phyloP scores from a whole-genome alignment of 2,113 vertebrate species.

The Eurypyga helias region DNA sequence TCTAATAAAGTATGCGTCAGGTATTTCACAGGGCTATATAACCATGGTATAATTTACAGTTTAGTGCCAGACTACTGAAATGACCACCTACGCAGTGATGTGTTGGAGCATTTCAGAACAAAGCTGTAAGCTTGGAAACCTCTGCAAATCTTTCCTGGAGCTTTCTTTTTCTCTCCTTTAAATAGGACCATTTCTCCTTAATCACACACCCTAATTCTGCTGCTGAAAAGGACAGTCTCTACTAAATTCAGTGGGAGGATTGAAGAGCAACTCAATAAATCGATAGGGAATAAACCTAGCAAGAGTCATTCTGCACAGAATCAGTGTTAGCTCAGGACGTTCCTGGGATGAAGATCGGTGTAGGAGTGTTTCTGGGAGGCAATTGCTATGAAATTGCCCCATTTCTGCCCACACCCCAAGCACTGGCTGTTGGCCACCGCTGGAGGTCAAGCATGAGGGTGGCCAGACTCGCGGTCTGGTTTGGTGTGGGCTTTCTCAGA shows the following conservation, averaged over 20 bases:
- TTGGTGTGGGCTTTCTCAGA: neutral
- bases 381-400: neutral
- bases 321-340: neutral
- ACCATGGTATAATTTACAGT: neutral
- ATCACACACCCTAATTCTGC: neutral
- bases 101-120: neutral
- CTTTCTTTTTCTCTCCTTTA: neutral
- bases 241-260: neutral
- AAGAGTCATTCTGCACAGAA: neutral
- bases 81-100: neutral
- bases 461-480: neutral
- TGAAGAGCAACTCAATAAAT: slow-evolving; percentile 7
- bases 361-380: neutral
- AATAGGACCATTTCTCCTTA: neutral
- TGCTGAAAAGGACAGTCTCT: neutral
- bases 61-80: neutral
- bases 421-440: accelerated
- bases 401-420: neutral
- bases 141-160: neutral
- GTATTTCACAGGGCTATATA: neutral
- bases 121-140: neutral
- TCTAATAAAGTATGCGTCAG: neutral
- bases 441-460: neutral
- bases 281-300: neutral
- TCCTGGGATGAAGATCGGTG: neutral